Evolutionary conservation across 2,113 vertebrate genomes (phyloP).

Genomic region (Excalfactoria chinensis): DNA sequence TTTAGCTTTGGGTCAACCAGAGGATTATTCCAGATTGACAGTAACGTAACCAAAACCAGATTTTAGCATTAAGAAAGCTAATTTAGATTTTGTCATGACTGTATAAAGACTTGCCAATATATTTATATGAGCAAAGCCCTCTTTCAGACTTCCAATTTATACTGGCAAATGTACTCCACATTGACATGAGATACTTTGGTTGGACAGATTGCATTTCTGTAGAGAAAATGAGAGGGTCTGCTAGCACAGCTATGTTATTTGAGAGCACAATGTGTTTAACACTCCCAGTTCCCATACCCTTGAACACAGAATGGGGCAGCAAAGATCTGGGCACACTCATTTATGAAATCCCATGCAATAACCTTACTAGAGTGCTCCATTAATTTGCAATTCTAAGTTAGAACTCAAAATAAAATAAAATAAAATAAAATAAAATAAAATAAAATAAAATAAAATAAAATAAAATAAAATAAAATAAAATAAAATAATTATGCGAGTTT

Average conservation of each 20-base stretch:
- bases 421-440: no score
- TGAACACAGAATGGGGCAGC: not conserved
- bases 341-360: not conserved
- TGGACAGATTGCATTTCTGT: not conserved
- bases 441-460: not conserved
- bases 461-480: not conserved
- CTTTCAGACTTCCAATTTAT: conserved; percentile 29
- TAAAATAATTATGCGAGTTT: not conserved
- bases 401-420: not conserved
- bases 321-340: not conserved
- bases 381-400: not conserved
- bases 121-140: conserved; percentile 42
- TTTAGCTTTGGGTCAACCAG: conserved; percentile 2
- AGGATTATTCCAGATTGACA: conserved; percentile 9
- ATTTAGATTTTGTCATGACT: not conserved
- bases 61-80: conserved; percentile 39
- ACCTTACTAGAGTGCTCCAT: not conserved
- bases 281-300: rapidly evolving
- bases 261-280: not conserved
- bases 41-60: conserved; percentile 20
- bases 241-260: not conserved
- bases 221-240: not conserved
- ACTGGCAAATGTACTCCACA: conserved; percentile 4
- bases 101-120: conserved; percentile 32
- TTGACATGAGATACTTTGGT: not conserved